Conservation (phyloP, 1,140 invertebrate genomes). For the Drosophila pandora region DNA sequence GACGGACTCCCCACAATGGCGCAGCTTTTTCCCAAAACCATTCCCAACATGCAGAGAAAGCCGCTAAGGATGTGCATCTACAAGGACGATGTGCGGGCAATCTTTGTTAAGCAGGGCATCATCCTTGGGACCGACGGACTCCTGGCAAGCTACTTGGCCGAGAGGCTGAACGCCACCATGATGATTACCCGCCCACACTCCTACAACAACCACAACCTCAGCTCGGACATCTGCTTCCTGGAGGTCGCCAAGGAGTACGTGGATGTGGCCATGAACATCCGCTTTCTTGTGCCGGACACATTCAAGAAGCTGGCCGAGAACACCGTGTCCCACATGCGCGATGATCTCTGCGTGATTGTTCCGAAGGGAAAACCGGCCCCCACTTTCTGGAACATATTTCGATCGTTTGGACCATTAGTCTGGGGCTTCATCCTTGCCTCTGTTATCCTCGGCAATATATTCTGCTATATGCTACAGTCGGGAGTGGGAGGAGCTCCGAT, state of each 20-base stretch:
- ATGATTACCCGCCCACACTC: conserved; percentile 54
- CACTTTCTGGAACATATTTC: conserved; percentile 76
- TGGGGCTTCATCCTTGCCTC: conserved; percentile 56
- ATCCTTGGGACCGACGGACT: conserved; percentile 68
- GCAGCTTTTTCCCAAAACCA: conserved; percentile 59
- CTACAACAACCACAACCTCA: conserved; percentile 44
- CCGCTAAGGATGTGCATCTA: conserved; percentile 74
- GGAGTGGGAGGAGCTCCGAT: conserved; percentile 22
- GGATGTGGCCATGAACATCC: conserved; percentile 72
- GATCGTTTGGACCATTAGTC: conserved; percentile 59
- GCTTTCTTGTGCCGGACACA: conserved; percentile 56
- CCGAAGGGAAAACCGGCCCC: conserved; percentile 66
- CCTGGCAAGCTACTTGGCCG: conserved; percentile 56
- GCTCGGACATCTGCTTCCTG: conserved; percentile 55
- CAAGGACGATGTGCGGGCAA: conserved; percentile 64
- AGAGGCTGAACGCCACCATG: conserved; percentile 74
- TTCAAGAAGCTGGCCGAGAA: conserved; percentile 58
- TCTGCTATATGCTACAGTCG: conserved; percentile 23
- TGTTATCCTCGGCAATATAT: conserved; percentile 50
- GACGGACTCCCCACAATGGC: conserved; percentile 36
- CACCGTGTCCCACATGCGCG: conserved; percentile 66
- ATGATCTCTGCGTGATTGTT: conserved; percentile 77
- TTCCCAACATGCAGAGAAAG: conserved; percentile 74
- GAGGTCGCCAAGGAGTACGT: conserved; percentile 67
- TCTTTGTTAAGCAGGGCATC: conserved; percentile 47